These are phyloP conservation scores for Spodoptera frugiperda DNA, from an alignment of 1,140 invertebrate species.

Conservation along the genomic window DNA sequence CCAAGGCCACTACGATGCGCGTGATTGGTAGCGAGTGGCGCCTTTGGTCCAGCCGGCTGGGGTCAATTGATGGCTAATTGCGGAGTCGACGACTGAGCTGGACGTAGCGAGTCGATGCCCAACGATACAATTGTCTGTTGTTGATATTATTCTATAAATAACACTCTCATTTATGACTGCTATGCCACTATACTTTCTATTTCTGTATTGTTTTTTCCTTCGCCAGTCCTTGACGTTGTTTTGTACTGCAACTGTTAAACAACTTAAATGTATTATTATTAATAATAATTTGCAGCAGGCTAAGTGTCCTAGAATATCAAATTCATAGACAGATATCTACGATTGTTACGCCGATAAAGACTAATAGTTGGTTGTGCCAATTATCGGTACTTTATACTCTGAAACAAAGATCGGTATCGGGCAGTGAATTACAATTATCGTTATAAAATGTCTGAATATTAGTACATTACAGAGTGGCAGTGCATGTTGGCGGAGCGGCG, in stretches of 20 bases:
- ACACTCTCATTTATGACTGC: slow-evolving; percentile 11
- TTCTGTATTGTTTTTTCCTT: slow-evolving; percentile 12
- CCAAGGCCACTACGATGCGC: slow-evolving; percentile 43
- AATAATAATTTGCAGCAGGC: slow-evolving; percentile 6
- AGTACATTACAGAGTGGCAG: not conserved
- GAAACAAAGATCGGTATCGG: slow-evolving; percentile 10
- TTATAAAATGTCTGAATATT: slow-evolving; percentile 18
- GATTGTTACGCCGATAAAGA: slow-evolving; percentile 29
- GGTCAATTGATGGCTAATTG: slow-evolving; percentile 80
- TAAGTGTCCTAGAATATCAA: slow-evolving; percentile 28
- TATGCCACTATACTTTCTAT: slow-evolving; percentile 7
- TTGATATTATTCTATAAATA: slow-evolving; percentile 37
- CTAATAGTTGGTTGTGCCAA: slow-evolving; percentile 34
- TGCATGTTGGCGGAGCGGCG: not conserved
- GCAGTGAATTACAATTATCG: slow-evolving; percentile 23
- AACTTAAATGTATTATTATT: not conserved
- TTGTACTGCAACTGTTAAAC: not conserved
- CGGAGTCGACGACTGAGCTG: slow-evolving; percentile 57
- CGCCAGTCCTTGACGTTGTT: slow-evolving; percentile 18
- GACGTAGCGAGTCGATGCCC: slow-evolving; percentile 58
- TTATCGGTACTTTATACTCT: slow-evolving; percentile 15
- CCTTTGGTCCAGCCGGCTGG: slow-evolving; percentile 60
- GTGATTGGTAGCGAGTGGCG: slow-evolving; percentile 53
- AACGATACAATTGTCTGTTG: slow-evolving; percentile 30
- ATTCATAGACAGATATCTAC: slow-evolving; percentile 32